Base-by-base conservation (phyloP, 2,888 invertebrate species). In the Acanthosepion lycidas region DNA sequence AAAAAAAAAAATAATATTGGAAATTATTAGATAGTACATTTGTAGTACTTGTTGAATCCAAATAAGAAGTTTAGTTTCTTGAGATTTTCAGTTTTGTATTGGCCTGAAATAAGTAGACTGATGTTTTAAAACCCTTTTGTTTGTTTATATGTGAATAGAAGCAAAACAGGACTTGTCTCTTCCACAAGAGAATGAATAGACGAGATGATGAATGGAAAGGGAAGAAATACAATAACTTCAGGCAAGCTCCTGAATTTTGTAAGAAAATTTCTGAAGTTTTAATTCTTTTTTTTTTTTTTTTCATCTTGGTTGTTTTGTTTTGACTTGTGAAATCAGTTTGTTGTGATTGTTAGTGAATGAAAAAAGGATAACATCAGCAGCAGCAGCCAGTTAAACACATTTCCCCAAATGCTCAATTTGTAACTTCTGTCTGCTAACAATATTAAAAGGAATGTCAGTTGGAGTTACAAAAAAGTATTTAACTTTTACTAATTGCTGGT, bases 401-500 rank as follows among this genome's bases (percentile, higher is more conserved):
- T 23, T 23, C 59, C 59, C 59, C 78, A 78, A 78, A n/a, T 78
- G n/a, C 78, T 78, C 78, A 33, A 78, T n/a, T n/a, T 33, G 78
- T n/a, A 33, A 78, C 78, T 78, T 78, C 78, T 78, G 78, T 78
- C 78, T 78, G 78, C 78, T 78, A 33, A 78, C 33, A 78, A 78
- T 78, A 78, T 78, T 9, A 78, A 78, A n/a, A 78, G 78, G 78
- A 78, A 33, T 78, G 78, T 78, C n/a, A 59, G 59, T 59, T 78
- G 78, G n/a, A 78, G 33, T 78, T 78, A 78, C 33, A 78, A 78
- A n/a, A 78, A 78, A 78, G 78, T 78, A 78, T n/a, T 78, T 78
- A 78, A 78, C 78, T 78, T 42, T 78, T 78, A 33, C 78, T 78
- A 78, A 78, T 78, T 78, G n/a, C 78, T n/a, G 78, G 9, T 78